A percentile compares a stretch with the other conserved stretches of the same genome.
Conservation (phyloP, 2,113 vertebrate genomes). For the Tragelaphus buxtoni region DNA sequence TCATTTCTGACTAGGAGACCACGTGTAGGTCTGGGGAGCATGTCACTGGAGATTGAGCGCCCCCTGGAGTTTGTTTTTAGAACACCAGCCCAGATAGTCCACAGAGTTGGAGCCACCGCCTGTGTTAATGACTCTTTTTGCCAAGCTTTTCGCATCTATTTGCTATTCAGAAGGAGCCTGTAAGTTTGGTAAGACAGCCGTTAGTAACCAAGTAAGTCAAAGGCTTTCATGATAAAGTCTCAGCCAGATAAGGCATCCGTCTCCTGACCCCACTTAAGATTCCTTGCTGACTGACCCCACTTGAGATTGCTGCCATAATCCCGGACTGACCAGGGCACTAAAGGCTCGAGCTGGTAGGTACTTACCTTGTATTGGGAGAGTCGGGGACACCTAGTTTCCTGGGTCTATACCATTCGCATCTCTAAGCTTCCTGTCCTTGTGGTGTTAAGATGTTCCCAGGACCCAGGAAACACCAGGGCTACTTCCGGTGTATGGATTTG, state of each 20-base stretch:
- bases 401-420: background rate
- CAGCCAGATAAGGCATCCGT: background rate
- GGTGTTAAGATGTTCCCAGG: background rate
- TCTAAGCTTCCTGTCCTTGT: background rate
- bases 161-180: background rate
- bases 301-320: background rate
- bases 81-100: background rate
- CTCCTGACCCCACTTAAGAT: background rate
- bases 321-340: background rate
- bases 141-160: background rate
- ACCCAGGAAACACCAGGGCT: background rate
- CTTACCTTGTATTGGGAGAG: background rate
- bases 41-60: background rate
- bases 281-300: background rate
- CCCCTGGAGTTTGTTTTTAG: constrained; percentile 40
- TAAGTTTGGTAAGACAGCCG: background rate
- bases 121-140: background rate
- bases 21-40: background rate
- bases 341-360: background rate
- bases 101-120: background rate
- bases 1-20: background rate
- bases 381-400: background rate
- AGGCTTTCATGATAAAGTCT: background rate
- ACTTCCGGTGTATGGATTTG: background rate
- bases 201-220: background rate